Evolutionary conservation across 2,113 vertebrate genomes (phyloP), one percentile per base, ranked within the genome.

Genomic region (Orcinus orca): DNA sequence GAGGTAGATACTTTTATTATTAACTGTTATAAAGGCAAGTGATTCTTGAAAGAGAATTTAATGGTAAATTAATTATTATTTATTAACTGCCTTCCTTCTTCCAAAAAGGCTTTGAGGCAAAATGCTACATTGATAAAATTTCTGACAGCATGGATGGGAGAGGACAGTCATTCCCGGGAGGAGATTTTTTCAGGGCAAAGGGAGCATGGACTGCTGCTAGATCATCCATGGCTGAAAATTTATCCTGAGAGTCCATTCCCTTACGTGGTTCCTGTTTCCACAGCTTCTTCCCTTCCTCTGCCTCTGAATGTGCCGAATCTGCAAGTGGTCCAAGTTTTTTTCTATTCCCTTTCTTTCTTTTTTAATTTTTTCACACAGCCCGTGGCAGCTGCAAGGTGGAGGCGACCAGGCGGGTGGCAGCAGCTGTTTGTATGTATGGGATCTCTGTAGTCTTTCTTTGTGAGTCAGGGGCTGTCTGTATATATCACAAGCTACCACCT

Each of bases 351-450:
- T 93, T 95, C 84, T 85, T 88, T 92, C 41, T 82, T 85, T 90
- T 80, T 26, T 4, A n/a, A 38, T 68, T 85, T 97, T 88, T 90
- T 44, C 93, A 93, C 71, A 44, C 53, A 77, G 91, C n/a, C 85
- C 38, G 17, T 31, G 76, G 97, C 97, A 97, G 97, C 97, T 98
- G 97, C 97, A 93, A 83, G 79, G 83, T 80, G 92, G 81, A 23
- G 91, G 93, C 83, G 96, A 95, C 81, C 14, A 0, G 77, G 95
- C 7, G 38, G 77, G 33, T 26, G 55, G 93, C 23, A 58, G 97
- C 97, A 98, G 97, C 97, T 97, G 97, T 84, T 87, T 76, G 68
- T 33, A 47, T 92, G 96, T 80, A 89, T 83, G 96, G 93, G 96
- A 33, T 85, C 79, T 96, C 97, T 89, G 96, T 94, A 23, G 62